A percentile compares a stretch with the other conserved stretches of the same genome.
phyloP scores from a whole-genome alignment of 2,797 vertebrate genomes.

The Trichosurus vulpecula region DNA sequence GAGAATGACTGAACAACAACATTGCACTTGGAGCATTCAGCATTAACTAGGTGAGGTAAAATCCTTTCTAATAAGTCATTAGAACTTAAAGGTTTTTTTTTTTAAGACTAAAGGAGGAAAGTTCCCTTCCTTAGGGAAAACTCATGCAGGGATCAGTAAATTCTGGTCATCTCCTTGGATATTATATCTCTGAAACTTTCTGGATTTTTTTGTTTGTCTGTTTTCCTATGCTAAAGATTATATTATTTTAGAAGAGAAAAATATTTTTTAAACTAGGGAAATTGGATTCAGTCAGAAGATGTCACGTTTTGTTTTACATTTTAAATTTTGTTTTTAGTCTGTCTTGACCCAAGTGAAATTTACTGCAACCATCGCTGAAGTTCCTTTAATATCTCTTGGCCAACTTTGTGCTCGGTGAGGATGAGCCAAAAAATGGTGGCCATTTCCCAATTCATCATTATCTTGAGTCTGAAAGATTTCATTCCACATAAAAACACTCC shows the following conservation, averaged over 20 bases:
- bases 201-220: neutral
- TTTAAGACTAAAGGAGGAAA: conserved; percentile 12
- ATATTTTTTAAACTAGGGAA: neutral
- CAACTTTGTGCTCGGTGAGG: neutral
- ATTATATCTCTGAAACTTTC: conserved; percentile 33
- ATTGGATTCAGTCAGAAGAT: neutral
- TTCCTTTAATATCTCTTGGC: neutral
- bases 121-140: conserved; percentile 50
- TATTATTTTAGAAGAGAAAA: conserved; percentile 2
- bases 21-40: conserved; percentile 46
- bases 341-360: neutral
- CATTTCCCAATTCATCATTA: neutral
- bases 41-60: conserved; percentile 45
- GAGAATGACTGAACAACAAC: neutral
- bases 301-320: neutral
- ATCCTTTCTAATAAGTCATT: conserved; percentile 38
- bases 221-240: conserved; percentile 7
- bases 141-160: conserved; percentile 2
- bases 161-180: conserved; percentile 35
- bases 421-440: conserved; percentile 14
- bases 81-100: conserved; percentile 32
- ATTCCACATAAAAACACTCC: neutral
- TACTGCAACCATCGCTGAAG: neutral
- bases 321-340: neutral
- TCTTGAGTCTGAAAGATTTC: conserved; percentile 11